Base-by-base conservation (phyloP, 2,888 invertebrate species). In the Crioceris asparagi region DNA sequence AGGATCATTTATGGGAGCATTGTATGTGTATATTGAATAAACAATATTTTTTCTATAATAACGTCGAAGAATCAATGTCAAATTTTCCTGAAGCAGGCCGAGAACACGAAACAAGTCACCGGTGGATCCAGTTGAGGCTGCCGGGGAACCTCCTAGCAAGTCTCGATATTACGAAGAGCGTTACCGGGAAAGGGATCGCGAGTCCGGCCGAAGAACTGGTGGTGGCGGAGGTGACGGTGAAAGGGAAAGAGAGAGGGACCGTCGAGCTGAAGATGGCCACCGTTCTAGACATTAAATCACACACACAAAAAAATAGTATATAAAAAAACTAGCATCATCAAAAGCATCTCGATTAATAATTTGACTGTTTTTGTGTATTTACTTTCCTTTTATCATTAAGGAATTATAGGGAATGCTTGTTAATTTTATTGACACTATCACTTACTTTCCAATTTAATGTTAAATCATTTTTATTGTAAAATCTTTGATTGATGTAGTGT, bases 141-240 rank as follows among this genome's bases (percentile, higher is more conserved):
- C 44, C 8, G 51, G 47, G 7, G 55, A 55, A 32, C 50, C 49
- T 7, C 45, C 52, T 15, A 41, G 67, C 6, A 47, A 51, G 15
- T 67, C 71, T 40, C 75, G 79, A 41, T 90, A 90, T 70, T 88
- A 90, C 66, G 88, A 90, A 52, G 88, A 90, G 65, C 75, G 88
- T 44, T 88, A 90, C 69, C 75, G 82, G 45, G 79, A 79, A 53
- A 67, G 77, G 35, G 72, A 72, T 46, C 40, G 58, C 12, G 59
- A 57, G 34, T 67, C 70, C 44, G 66, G 74, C 38, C 69, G 76
- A 51, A 65, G 74, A 26, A n/a, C n/a, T n/a, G n/a, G n/a, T n/a
- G n/a, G n/a, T n/a, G 66, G 73, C 39, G 69, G 76, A 51, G 65
- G 74, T 25, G 83, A 78, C 62, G 70, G 75, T 38, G 78, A 79